Base-by-base conservation (phyloP, 1,140 invertebrate species). In the Drosophila pandora region DNA sequence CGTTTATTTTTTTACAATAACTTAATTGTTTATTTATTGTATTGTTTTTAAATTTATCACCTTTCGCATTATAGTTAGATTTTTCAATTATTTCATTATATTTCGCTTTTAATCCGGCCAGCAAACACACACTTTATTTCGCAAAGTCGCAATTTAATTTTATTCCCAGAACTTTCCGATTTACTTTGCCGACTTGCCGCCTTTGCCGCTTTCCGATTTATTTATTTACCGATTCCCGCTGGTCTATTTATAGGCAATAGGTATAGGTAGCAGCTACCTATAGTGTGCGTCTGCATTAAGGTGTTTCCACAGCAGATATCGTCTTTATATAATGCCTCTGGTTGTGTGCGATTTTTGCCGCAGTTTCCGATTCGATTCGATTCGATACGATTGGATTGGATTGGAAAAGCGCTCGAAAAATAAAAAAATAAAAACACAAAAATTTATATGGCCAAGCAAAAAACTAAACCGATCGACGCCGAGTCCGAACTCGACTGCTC, bases 401-500 rank as follows among this genome's bases (percentile, higher is more conserved):
- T 72, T 59, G 37, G 57, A 69, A 61, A 69, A 61, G 32, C 47
- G 67, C 28, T 53, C 45, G 32, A 53, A 64, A 74, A 63, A 28
- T 37, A 25, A 53, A 64, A 74, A 63, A 28, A 28, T 28, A 28
- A 4, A 28, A 28, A 28, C 17, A 43, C 12, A 48, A 23, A 50
- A 50, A 58, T 10, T 23, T 28, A 47, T 41, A 57, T 25, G 37
- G 58, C 49, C 32, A 63, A 30, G 39, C 8, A 47, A 70, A 76
- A 84, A 67, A 60, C 50, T 67, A 88, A 80, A 88, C 83, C 81
- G 79, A 76, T 54, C 78, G 83, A 76, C 79, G 75, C 67, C 69
- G 81, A 88, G 70, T 88, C 81, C 79, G 72, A 67, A 82, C 81
- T 80, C 83, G 83, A 87, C 83, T 87, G 78, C 25, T 28, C 25